Evolutionary conservation across 2,888 invertebrate species (phyloP).

Genomic region (Eristalis intricaria): DNA sequence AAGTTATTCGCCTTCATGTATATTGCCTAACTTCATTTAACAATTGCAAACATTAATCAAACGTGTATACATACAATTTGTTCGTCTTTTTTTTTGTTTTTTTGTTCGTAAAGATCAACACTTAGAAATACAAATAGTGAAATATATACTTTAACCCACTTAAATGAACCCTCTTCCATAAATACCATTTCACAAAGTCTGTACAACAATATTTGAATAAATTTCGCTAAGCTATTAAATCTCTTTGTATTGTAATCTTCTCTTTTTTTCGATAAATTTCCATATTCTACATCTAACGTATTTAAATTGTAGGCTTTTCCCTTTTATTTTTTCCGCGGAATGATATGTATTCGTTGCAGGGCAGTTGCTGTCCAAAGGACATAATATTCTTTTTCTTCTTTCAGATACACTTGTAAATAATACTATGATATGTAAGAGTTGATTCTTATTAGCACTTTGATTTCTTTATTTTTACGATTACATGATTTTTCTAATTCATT

Average conservation of each 20-base stretch:
- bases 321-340: constrained; percentile 51
- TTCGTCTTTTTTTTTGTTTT: neutral
- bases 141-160: neutral
- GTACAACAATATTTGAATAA: constrained; percentile 33
- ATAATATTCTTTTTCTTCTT: constrained; percentile 12
- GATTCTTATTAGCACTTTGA: constrained; percentile 24
- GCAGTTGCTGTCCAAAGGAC: constrained; percentile 61
- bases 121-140: constrained; percentile 41
- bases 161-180: neutral
- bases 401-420: constrained; percentile 44
- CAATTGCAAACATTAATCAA: constrained; percentile 12
- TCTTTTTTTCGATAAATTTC: constrained; percentile 31
- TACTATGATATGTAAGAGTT: constrained; percentile 69
- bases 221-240: constrained; percentile 23
- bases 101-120: constrained; percentile 31
- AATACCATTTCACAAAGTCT: constrained; percentile 38
- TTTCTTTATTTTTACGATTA: constrained; percentile 33
- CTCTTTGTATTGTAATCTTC: neutral
- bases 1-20: neutral
- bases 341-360: constrained; percentile 81
- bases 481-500: neutral
- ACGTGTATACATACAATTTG: neutral
- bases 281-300: constrained; percentile 29
- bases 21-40: constrained; percentile 13
- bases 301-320: constrained; percentile 20